phyloP scores from a whole-genome alignment of 2,113 vertebrate genomes.

The Bubalus kerabau region DNA sequence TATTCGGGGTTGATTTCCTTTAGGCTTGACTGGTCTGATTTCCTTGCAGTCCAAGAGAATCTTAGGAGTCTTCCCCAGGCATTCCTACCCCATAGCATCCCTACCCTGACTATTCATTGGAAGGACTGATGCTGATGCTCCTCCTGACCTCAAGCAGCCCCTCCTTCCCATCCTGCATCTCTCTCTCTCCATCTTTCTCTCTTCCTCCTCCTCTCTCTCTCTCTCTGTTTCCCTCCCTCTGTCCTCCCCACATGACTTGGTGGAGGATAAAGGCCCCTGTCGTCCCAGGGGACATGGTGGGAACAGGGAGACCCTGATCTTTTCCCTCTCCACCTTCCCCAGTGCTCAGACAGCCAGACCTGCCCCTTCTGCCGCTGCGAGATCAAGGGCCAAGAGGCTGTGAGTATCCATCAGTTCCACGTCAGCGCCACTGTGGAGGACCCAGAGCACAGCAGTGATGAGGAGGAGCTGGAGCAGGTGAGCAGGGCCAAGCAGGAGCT shows the following conservation, averaged over 20 bases:
- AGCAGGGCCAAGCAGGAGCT: neutral
- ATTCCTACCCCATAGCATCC: neutral
- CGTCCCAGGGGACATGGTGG: neutral
- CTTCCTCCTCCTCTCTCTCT: neutral
- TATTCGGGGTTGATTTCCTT: neutral
- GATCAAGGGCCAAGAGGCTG: conserved; percentile 83
- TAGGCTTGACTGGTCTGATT: neutral
- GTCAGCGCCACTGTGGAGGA: neutral
- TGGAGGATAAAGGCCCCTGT: neutral
- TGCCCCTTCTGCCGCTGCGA: conserved; percentile 90
- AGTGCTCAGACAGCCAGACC: conserved; percentile 83
- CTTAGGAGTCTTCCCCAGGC: neutral
- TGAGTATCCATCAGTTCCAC: conserved; percentile 76
- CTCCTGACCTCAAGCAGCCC: neutral
- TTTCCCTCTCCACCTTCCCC: neutral
- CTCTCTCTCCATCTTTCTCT: neutral
- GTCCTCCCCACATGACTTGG: neutral
- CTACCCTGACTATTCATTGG: too few species aligned
- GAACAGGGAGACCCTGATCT: neutral
- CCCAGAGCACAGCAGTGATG: neutral
- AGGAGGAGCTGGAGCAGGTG: neutral
- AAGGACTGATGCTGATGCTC: neutral
- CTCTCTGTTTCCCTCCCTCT: neutral
- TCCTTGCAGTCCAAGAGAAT: neutral
- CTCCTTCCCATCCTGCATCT: too few species aligned